Evolutionary conservation across 2,888 invertebrate species (phyloP), one percentile per base, ranked within the genome.

Genomic region (Euzophera pinguis): DNA sequence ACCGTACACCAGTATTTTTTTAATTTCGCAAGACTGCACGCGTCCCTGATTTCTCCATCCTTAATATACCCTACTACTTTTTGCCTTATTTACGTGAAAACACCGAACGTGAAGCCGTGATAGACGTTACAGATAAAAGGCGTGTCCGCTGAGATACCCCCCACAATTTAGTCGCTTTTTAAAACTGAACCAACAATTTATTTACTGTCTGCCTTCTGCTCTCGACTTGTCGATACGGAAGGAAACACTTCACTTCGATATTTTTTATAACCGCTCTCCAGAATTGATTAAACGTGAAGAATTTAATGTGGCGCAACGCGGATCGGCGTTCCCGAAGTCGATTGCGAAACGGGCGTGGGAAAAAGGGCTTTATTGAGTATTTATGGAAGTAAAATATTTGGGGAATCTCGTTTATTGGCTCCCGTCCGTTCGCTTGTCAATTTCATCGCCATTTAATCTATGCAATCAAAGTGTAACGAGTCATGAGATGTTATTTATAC

Each of bases 51-150:
- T 74, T 67, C 62, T 63, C 62, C 58, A 54, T 55, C 58, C 65
- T 74, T 74, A 72, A 78, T 77, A 75, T 78, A 74, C 73, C 56
- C 61, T 58, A 22, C 22, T 22, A 69, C 67, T 73, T 78, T 76
- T 75, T 78, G 70, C 67, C 68, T 66, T 79, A 29, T 82, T 82
- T 22, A 80, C 75, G 73, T 76, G 69, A 68, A 69, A 71, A 62
- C 67, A 60, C 67, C 67, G 71, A 70, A 75, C 71, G 70, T 72
- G 68, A 74, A 75, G 67, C 65, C 68, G 60, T 82, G 80, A 83
- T 84, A 83, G 81, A 82, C 84, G 79, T 81, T 73, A 89, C 89
- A 89, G 84, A 84, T 84, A 86, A 89, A 89, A 86, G 87, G 88
- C 88, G 88, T 81, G 78, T 74, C 84, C 73, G 73, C 67, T 73